Base-by-base conservation (phyloP, 2,888 invertebrate species). In the Drosophila austrosaltans region DNA sequence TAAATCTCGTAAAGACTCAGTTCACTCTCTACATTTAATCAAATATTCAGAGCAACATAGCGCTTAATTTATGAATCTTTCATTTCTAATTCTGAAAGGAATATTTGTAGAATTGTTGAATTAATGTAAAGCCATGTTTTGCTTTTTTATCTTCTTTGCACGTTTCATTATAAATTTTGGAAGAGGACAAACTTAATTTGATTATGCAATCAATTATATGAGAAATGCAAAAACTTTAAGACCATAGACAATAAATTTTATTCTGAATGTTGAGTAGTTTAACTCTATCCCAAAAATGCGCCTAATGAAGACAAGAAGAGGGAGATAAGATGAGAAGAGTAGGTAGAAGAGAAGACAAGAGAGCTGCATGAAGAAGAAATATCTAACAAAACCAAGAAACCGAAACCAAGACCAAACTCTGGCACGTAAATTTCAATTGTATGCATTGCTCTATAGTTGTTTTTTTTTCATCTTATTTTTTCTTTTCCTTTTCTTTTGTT, bases 371-470 rank as follows among this genome's bases (percentile, higher is more conserved):
- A 32, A 3, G 28, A 56, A 72, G 16, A 16, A 60, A 72, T 66
- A 67, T 42, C 62, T 54, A 62, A 62, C 57, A 58, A 62, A 62
- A 72, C 74, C 74, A 67, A 73, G 73, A 73, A 73, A 70, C 67
- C 64, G 77, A 75, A 77, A 77, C 71, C 53, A 63, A 77, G 68
- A 72, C 70, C 69, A 69, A 80, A 69, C 75, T 74, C 71, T 66
- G 66, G 82, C 77, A 87, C 82, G 87, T 82, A 87, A 82, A 85
- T 87, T 85, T 85, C 82, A 79, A 83, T 87, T 85, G 85, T 82
- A 71, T 76, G 82, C 77, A 69, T 66, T 70, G 71, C 79, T 74
- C 73, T 10, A 22, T 2, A 48, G 66, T 64, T 72, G 72, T 80
- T 53, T 28, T 62, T n/a, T 40, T 30, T n/a, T 30, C 3, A 39